Conservation (phyloP, 2,113 vertebrate genomes). For the Morone chrysops region DNA sequence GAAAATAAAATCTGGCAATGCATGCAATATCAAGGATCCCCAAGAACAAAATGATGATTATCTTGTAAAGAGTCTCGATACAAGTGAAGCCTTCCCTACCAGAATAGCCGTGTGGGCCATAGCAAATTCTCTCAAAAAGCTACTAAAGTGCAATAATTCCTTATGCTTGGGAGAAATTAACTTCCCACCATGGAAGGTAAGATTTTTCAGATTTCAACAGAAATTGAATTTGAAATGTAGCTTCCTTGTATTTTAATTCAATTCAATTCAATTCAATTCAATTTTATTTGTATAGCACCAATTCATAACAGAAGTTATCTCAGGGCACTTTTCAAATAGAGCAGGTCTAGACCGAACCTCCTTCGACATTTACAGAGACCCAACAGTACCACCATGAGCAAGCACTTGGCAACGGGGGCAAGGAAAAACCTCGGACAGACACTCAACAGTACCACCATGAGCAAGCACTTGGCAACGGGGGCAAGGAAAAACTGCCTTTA, state of each 20-base stretch:
- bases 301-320: no score
- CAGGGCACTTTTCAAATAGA: no score
- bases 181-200: constrained; percentile 80
- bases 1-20: constrained; percentile 39
- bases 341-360: no score
- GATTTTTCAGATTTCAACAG: background rate
- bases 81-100: constrained; percentile 37
- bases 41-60: constrained; percentile 70
- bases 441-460: no score
- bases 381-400: no score
- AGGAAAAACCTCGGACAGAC: no score
- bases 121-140: constrained; percentile 70
- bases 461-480: no score
- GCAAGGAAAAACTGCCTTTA: no score
- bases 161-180: constrained; percentile 67
- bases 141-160: constrained; percentile 74
- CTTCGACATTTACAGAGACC: no score
- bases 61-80: constrained; percentile 42
- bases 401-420: no score
- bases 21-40: constrained; percentile 54
- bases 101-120: constrained; percentile 67
- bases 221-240: background rate
- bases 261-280: no score
- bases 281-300: no score
- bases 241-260: background rate